Evolutionary conservation across 2,888 invertebrate species (phyloP), one percentile per base, ranked within the genome.

Genomic region (Teinopalpus imperialis): DNA sequence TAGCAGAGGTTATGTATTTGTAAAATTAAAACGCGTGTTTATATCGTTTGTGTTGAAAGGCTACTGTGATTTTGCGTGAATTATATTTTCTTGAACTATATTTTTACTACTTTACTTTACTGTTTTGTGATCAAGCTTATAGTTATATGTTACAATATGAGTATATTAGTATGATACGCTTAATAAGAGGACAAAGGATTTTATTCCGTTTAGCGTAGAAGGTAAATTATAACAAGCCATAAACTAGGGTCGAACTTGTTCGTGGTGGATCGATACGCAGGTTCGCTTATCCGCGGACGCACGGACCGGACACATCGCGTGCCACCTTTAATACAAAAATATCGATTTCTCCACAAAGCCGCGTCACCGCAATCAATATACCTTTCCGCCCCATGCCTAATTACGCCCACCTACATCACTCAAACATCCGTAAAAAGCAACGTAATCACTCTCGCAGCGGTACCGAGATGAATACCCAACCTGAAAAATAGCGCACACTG

Each of bases 311-410:
- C 83, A 81, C 71, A 63, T 87, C 83, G 87, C 87, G 83, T 87
- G 85, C 81, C 75, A 80, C 82, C 78, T 81, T 78, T 80, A 80
- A 82, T 83, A 86, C 79, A 83, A 86, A 86, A 85, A 83, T 83
- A 88, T 88, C 83, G 87, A 88, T 85, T 81, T 81, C 81, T 80
- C 78, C 75, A 79, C 81, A 81, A 81, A 82, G 79, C 83, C 79
- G 71, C 87, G 86, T 86, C 85, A 86, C 86, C 87, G 81, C 85
- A 88, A 87, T 88, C 87, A 85, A 87, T 87, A 86, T 86, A 81
- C 82, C 86, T 86, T 86, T 83, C 83, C 83, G 82, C 82, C 81
- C 80, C 76, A 67, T 80, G 80, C 79, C 85, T 88, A 88, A 87
- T 87, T 88, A 88, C 79, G 79, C 81, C 80, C 85, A 78, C 81